Base-by-base conservation (phyloP, 2,113 vertebrate species). In the Embiotoca jacksoni region DNA sequence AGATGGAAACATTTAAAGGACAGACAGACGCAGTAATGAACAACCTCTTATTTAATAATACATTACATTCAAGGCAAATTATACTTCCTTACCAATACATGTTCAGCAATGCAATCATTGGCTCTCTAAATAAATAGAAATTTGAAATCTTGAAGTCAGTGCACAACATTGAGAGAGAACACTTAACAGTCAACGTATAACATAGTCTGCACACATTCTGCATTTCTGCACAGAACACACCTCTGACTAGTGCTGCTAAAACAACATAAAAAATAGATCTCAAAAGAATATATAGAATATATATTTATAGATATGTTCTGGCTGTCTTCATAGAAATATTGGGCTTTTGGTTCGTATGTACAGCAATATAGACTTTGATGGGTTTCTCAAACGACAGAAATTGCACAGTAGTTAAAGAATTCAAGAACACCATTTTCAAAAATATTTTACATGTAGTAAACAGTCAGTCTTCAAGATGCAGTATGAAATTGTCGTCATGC, bases 1-100 rank as follows among this genome's bases (percentile, higher is more conserved):
- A 41, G 39, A 60, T 44, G 4, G 3, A 35, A 7, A 14, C 23
- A 52, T 8, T 59, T 14, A 71, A 63, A 78, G 16, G 6, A 72
- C 39, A 49, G 10, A 53, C 5, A 78, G 33, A 30, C 55, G 35
- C 0, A 31, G 3, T 77, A 83, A 82, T 84, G 80, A 93, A 93
- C 87, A 87, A 90, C 37, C 66, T 81, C 65, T 87, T 86, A 41
- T 93, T 94, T 92, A 92, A 83, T 92, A 90, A 91, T 91, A 94
- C 92, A 87, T 92, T 93, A 94, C 94, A 95, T 94, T 94, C 94
- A 94, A 94, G 91, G 89, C 87, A 93, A 95, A 94, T 86, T 80
- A 92, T 85, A 91, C 90, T 90, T 92, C 92, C 88, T 92, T 69
- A 93, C 91, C 81, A 92, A 90, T 93, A 94, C 93, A 93, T 91